phyloP scores from a whole-genome alignment of 2,888 invertebrate genomes.

The Eugnorisma glareosa region DNA sequence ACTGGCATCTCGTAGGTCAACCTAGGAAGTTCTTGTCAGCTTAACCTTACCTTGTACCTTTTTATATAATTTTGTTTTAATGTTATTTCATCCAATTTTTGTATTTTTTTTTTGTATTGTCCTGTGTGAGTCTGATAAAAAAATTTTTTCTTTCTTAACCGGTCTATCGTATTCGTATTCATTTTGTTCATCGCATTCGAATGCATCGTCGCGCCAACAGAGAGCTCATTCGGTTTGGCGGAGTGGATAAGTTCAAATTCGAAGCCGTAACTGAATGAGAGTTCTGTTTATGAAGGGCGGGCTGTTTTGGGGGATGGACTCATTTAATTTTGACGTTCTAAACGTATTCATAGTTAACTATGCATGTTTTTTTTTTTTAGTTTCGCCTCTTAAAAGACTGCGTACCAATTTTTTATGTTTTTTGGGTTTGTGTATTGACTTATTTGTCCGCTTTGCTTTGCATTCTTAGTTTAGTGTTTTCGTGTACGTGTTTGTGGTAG shows the following conservation, averaged over 20 bases:
- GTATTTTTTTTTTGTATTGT: too few species aligned
- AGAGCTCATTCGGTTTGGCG: not conserved
- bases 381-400: not conserved
- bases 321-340: not conserved
- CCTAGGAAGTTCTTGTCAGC: too few species aligned
- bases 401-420: not conserved
- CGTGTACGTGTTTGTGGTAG: constrained; percentile 19
- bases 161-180: not conserved
- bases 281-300: not conserved
- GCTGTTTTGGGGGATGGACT: not conserved
- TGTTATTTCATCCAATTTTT: too few species aligned
- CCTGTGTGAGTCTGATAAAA: too few species aligned
- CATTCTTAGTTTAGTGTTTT: not conserved
- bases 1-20: too few species aligned
- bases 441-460: not conserved
- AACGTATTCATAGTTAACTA: not conserved
- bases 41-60: too few species aligned
- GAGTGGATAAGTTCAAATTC: not conserved
- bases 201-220: not conserved
- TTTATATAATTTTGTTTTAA: too few species aligned
- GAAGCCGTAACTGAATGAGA: not conserved
- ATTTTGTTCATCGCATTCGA: not conserved
- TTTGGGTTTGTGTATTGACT: not conserved
- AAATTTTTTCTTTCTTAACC: too few species aligned
- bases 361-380: not conserved